Evolutionary conservation across 92 coral and sea anemone genomes (phyloP).

Genomic region (Zoanthus gigantus): DNA sequence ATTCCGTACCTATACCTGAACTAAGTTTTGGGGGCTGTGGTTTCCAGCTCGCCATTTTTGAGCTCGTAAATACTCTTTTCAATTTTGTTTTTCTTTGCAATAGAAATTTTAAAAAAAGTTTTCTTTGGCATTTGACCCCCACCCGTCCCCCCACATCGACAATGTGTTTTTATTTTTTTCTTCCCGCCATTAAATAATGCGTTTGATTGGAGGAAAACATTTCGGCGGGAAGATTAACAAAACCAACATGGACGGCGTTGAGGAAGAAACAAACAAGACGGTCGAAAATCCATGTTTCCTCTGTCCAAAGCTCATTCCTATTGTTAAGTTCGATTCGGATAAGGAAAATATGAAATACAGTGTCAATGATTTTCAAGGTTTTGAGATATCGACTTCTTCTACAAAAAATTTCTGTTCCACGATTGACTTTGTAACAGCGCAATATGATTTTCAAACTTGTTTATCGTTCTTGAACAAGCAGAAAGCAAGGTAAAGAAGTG

Average conservation of each 20-base stretch:
- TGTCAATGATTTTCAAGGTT: background rate
- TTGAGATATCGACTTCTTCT: background rate
- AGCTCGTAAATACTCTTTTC: too few relatives aligned
- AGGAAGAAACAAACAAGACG: background rate
- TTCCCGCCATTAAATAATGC: background rate
- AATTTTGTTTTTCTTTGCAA: too few relatives aligned
- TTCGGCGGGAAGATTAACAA: slow-evolving; percentile 44
- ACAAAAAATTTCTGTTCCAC: background rate
- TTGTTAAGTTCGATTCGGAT: background rate
- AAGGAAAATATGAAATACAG: slow-evolving; percentile 29
- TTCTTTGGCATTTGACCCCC: too few relatives aligned
- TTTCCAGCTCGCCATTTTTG: too few relatives aligned
- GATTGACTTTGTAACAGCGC: background rate
- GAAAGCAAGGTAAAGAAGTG: slow-evolving; percentile 19
- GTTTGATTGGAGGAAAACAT: slow-evolving; percentile 12
- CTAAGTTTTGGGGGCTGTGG: too few relatives aligned
- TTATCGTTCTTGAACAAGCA: slow-evolving; percentile 8
- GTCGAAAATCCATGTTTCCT: background rate
- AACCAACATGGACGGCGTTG: slow-evolving; percentile 28
- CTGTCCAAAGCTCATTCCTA: background rate
- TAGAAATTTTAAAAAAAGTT: too few relatives aligned
- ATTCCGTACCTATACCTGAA: too few relatives aligned
- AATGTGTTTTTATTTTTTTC: too few relatives aligned
- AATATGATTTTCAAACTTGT: background rate
- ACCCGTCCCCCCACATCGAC: too few relatives aligned